Percentiles rank a stretch among this genome's conserved stretches.
Conservation (phyloP, 2,888 invertebrate genomes). For the Cremastobaeus sp. region DNA sequence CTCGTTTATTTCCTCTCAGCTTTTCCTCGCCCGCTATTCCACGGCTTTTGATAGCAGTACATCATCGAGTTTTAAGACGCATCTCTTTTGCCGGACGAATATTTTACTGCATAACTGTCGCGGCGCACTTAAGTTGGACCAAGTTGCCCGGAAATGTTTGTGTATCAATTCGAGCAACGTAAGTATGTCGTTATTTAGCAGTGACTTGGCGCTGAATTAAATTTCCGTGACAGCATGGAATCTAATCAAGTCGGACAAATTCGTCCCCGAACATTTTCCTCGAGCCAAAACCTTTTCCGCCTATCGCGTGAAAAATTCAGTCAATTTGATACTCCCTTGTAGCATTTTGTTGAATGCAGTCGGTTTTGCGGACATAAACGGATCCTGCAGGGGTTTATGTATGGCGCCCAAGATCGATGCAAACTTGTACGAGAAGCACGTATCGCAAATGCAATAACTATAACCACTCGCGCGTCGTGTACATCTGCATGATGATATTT, state of each 20-base stretch:
- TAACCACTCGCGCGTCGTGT: conserved; percentile 20
- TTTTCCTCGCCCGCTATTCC: too few species aligned
- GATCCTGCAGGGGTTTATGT: conserved; percentile 18
- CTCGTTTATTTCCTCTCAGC: too few species aligned
- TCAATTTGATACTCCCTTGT: not conserved
- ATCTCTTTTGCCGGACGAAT: conserved; percentile 1
- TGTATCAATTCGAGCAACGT: not conserved
- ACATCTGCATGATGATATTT: conserved; percentile 32
- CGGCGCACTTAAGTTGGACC: not conserved
- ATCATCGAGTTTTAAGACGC: conserved; percentile 4
- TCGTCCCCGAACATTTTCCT: not conserved
- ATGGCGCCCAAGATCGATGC: conserved; percentile 27
- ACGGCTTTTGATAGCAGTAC: too few species aligned
- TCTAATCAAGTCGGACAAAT: conserved; percentile 13
- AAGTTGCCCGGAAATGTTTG: not conserved
- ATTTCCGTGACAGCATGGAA: conserved; percentile 10
- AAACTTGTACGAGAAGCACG: conserved; percentile 27
- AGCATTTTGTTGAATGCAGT: conserved; percentile 4
- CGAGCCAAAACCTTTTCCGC: conserved; percentile 4
- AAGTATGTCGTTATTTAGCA: not conserved
- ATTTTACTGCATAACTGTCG: conserved; percentile 1
- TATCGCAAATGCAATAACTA: conserved; percentile 42
- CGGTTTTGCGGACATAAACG: conserved; percentile 17
- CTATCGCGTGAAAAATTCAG: not conserved
- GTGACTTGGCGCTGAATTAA: conserved; percentile 15